Evolutionary conservation across 92 coral and sea anemone genomes (phyloP).

Genomic region (Epizoanthus rinbou): DNA sequence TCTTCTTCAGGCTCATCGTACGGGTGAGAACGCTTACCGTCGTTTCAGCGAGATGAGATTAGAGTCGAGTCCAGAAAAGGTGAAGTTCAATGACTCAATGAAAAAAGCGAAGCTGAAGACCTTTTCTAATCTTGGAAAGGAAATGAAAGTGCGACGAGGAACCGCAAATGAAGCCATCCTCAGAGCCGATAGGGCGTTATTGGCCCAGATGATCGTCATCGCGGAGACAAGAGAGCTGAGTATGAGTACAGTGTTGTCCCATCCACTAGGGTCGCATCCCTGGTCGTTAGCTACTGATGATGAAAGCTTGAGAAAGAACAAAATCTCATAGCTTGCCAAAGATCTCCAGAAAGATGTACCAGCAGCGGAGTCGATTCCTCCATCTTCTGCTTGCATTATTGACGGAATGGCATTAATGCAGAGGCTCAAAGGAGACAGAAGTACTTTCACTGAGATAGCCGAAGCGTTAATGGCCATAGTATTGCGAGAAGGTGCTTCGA

Average conservation of each 20-base stretch:
- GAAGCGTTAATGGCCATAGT: slow-evolving; percentile 28
- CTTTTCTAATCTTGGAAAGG: slow-evolving; percentile 42
- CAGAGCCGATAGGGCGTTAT: slow-evolving; percentile 61
- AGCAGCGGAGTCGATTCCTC: slow-evolving; percentile 44
- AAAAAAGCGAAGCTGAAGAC: slow-evolving; percentile 50
- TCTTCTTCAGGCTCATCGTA: slow-evolving; percentile 43
- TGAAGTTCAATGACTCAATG: slow-evolving; percentile 50
- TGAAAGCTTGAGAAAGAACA: slow-evolving; percentile 48
- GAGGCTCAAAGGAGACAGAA: slow-evolving; percentile 46
- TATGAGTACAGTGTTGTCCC: slow-evolving; percentile 50
- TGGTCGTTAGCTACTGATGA: slow-evolving; percentile 48
- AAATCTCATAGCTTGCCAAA: slow-evolving; percentile 37
- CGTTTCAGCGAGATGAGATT: slow-evolving; percentile 48
- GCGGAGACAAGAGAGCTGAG: slow-evolving; percentile 58
- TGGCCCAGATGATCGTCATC: slow-evolving; percentile 61
- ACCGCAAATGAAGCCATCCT: slow-evolving; percentile 48
- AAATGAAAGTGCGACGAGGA: slow-evolving; percentile 28
- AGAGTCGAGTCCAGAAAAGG: slow-evolving; percentile 44
- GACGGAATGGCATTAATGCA: slow-evolving; percentile 61
- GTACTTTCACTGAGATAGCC: slow-evolving; percentile 47
- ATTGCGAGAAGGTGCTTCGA: slow-evolving; percentile 8
- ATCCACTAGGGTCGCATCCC: slow-evolving; percentile 52
- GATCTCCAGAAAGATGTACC: slow-evolving; percentile 45
- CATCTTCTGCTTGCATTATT: slow-evolving; percentile 41
- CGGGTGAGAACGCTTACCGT: slow-evolving; percentile 52